phyloP scores from a whole-genome alignment of 2,888 invertebrate species.

The Nomada fabriciana region DNA sequence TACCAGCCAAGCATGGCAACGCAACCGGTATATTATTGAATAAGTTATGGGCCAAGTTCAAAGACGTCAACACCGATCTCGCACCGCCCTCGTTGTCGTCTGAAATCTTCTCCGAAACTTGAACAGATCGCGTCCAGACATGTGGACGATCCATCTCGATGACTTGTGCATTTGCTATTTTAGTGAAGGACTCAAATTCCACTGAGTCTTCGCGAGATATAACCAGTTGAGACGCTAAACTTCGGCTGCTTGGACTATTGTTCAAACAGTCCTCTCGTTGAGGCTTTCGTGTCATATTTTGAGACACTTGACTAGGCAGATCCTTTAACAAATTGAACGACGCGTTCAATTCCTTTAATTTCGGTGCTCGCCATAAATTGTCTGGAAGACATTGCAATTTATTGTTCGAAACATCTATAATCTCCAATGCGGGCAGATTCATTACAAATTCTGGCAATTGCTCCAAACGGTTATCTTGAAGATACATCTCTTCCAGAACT shows the following conservation, averaged over 20 bases:
- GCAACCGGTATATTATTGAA: slow-evolving; percentile 95
- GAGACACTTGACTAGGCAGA: slow-evolving; percentile 86
- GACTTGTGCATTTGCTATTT: slow-evolving; percentile 81
- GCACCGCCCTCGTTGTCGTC: slow-evolving; percentile 86
- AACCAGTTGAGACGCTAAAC: slow-evolving; percentile 75
- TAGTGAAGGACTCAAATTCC: slow-evolving; percentile 82
- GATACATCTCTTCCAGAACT: slow-evolving; percentile 94
- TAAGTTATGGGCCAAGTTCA: slow-evolving; percentile 96
- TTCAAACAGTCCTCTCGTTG: slow-evolving; percentile 76
- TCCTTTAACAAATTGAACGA: slow-evolving; percentile 95
- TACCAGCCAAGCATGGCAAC: slow-evolving; percentile 95
- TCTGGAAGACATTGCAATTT: slow-evolving; percentile 93
- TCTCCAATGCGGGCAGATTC: slow-evolving; percentile 90
- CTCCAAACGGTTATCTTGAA: slow-evolving; percentile 95
- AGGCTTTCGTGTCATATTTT: slow-evolving; percentile 76
- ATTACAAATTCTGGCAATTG: slow-evolving; percentile 93
- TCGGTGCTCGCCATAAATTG: slow-evolving; percentile 94
- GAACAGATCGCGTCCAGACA: slow-evolving; percentile 90
- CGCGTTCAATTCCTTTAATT: slow-evolving; percentile 94
- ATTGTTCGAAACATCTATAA: slow-evolving; percentile 97
- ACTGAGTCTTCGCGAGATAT: slow-evolving; percentile 80
- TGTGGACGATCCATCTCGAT: slow-evolving; percentile 91
- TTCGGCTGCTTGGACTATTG: slow-evolving; percentile 78
- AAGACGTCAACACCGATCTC: slow-evolving; percentile 89
- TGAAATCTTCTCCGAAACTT: slow-evolving; percentile 88